phyloP scores from a whole-genome alignment of 2,113 vertebrate species.

The Pomatostomus ruficeps region DNA sequence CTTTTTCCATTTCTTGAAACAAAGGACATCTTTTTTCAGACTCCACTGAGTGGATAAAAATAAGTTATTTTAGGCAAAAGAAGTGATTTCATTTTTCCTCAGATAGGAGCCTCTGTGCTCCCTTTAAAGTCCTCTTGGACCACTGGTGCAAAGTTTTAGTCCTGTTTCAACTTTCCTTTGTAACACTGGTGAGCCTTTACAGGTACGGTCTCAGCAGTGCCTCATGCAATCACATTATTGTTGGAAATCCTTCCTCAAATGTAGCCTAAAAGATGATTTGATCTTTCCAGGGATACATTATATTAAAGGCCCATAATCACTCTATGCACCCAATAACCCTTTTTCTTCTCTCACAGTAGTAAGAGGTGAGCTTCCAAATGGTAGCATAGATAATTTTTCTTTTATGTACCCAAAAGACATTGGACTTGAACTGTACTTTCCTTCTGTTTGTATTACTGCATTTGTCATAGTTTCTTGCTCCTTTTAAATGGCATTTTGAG shows the following conservation, averaged over 20 bases:
- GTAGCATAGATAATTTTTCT: background rate
- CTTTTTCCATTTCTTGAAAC: background rate
- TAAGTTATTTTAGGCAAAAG: background rate
- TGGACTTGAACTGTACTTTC: background rate
- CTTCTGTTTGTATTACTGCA: background rate
- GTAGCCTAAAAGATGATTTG: background rate
- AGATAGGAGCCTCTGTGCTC: accelerated
- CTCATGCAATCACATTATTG: background rate
- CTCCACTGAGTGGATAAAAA: background rate
- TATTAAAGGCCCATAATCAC: background rate
- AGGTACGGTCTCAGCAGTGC: background rate
- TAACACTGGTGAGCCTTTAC: background rate
- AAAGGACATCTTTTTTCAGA: background rate
- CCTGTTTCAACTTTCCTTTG: background rate
- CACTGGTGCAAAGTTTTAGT: background rate
- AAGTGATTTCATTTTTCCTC: background rate
- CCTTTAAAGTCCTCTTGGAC: background rate
- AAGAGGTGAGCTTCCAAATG: background rate
- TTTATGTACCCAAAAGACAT: background rate
- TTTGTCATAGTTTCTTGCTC: background rate
- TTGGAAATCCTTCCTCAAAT: background rate
- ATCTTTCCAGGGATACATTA: background rate
- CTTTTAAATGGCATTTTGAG: background rate
- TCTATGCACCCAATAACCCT: background rate
- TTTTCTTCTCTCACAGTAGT: background rate